A percentile compares a stretch with the other conserved stretches of the same genome.
These are phyloP conservation scores for Aricia agestis DNA, from an alignment of 1,140 invertebrate species.

Conservation along the genomic window DNA sequence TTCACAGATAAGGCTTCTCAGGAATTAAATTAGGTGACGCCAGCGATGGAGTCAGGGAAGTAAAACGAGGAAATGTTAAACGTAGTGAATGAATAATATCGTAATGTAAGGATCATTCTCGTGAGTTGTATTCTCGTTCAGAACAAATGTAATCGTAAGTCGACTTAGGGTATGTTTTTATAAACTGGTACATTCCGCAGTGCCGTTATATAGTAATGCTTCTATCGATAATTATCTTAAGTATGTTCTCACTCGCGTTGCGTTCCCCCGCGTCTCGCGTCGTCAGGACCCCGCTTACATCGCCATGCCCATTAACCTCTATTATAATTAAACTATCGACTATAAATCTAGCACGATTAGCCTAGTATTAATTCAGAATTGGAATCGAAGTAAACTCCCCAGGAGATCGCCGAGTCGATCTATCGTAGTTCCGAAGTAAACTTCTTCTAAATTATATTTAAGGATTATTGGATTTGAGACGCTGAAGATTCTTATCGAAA, in stretches of 20 bases:
- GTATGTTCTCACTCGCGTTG: constrained; percentile 41
- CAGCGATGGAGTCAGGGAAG: constrained; percentile 56
- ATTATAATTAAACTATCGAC: constrained; percentile 41
- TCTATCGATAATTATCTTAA: constrained; percentile 55
- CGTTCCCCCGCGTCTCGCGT: constrained; percentile 25
- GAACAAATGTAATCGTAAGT: constrained; percentile 60
- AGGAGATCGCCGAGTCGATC: constrained; percentile 58
- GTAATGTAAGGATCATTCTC: constrained; percentile 55
- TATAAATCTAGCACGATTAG: constrained; percentile 68
- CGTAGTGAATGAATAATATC: constrained; percentile 46
- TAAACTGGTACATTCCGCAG: constrained; percentile 69
- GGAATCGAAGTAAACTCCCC: constrained; percentile 60
- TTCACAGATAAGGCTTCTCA: constrained; percentile 50
- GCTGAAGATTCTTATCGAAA: constrained; percentile 35
- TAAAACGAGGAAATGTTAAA: constrained; percentile 54
- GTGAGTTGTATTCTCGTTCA: constrained; percentile 61
- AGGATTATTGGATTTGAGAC: constrained; percentile 50
- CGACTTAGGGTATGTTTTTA: constrained; percentile 69
- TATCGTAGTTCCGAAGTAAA: constrained; percentile 70
- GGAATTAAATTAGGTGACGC: constrained; percentile 56
- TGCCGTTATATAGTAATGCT: constrained; percentile 69
- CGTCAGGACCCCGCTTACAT: background rate
- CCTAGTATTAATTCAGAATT: constrained; percentile 66
- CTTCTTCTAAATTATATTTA: constrained; percentile 69
- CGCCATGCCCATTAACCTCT: constrained; percentile 27